These are phyloP conservation scores for Danaus plexippus DNA, from an alignment of 1,140 invertebrate genomes.

Conservation along the genomic window DNA sequence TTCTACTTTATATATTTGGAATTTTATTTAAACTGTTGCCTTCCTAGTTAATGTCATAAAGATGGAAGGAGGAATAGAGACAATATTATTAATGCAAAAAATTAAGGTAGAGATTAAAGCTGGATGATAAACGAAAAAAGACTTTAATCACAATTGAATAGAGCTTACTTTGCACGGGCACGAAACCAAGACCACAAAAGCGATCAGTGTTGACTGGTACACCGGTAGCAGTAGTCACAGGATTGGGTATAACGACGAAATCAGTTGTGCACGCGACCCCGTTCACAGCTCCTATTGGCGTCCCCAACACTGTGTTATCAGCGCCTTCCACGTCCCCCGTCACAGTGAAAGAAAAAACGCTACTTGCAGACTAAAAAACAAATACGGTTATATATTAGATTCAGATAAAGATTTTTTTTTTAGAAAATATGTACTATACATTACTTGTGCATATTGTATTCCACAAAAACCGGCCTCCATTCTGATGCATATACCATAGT, in stretches of 20 bases:
- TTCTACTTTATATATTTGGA: too few species aligned
- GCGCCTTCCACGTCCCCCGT: conserved; percentile 77
- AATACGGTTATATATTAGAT: too few species aligned
- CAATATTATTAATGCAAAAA: too few species aligned
- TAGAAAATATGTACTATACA: too few species aligned
- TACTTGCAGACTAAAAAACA: conserved; percentile 49
- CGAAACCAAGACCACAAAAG: conserved; percentile 82
- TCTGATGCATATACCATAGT: conserved; percentile 83
- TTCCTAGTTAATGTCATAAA: too few species aligned
- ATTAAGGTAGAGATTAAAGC: too few species aligned
- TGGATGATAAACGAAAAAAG: too few species aligned
- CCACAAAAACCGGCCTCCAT: conserved; percentile 78
- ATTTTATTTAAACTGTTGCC: too few species aligned
- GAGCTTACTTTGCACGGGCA: conserved; percentile 75
- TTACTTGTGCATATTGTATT: conserved; percentile 76
- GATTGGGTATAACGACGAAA: conserved; percentile 83
- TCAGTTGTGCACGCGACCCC: conserved; percentile 77
- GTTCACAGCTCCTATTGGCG: conserved; percentile 64
- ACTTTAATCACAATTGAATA: neutral
- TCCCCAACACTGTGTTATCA: conserved; percentile 71
- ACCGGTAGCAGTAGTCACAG: conserved; percentile 63
- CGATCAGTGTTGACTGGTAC: conserved; percentile 72
- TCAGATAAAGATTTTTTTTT: too few species aligned
- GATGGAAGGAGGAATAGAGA: too few species aligned
- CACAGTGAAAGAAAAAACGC: conserved; percentile 78